Evolutionary conservation across 37 sponge, comb jelly and placozoan genomes (phyloP).

Genomic region (Aplysina aerophoba): DNA sequence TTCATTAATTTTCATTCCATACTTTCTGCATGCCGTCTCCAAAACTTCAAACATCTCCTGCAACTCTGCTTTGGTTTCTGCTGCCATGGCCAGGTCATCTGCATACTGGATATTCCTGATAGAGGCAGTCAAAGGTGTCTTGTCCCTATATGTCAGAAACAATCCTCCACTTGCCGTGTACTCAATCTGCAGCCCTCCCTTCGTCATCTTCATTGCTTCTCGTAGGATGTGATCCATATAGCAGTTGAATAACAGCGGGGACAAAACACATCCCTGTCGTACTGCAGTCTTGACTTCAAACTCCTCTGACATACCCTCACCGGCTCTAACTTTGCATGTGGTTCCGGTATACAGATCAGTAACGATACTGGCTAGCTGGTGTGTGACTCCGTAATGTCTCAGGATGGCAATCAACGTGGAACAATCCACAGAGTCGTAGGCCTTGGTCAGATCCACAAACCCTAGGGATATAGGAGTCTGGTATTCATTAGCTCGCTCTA

Average conservation of each 20-base stretch:
- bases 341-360: slow-evolving; percentile 20
- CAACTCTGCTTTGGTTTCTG: slow-evolving; percentile 16
- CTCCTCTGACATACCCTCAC: slow-evolving; percentile 5
- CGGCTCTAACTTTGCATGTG: slow-evolving; percentile 3
- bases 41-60: slow-evolving; percentile 20
- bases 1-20: slow-evolving; percentile 16
- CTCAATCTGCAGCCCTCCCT: slow-evolving; percentile 26
- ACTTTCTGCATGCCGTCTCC: not conserved
- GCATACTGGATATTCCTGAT: slow-evolving; percentile 31
- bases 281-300: slow-evolving; percentile 31
- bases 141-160: slow-evolving; percentile 31
- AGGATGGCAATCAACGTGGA: slow-evolving; percentile 18
- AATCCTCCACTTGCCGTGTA: slow-evolving; percentile 22
- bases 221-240: slow-evolving; percentile 16
- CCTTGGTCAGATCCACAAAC: slow-evolving; percentile 25
- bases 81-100: slow-evolving; percentile 29
- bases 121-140: slow-evolving; percentile 19
- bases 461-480: slow-evolving; percentile 1
- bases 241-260: slow-evolving; percentile 23
- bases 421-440: slow-evolving; percentile 19
- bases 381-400: slow-evolving; percentile 25
- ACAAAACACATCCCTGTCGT: slow-evolving; percentile 16
- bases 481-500: slow-evolving; percentile 25
- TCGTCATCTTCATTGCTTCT: slow-evolving; percentile 18
- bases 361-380: not conserved